Base-by-base conservation (phyloP, 2,797 vertebrate genomes). In the Semaprochilodus insignis region DNA sequence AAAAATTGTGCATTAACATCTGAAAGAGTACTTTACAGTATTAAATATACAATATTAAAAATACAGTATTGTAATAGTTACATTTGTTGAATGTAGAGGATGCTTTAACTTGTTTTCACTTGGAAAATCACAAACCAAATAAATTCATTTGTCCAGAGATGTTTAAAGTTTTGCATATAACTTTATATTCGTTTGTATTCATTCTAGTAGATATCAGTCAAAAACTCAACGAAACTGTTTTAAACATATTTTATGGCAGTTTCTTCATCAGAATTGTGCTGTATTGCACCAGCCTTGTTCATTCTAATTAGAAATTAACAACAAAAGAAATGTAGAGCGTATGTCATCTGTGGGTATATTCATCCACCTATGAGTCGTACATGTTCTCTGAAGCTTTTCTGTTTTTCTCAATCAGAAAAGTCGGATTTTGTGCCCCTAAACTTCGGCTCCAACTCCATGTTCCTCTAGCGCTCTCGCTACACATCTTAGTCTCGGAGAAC, bases 401-500 rank as follows among this genome's bases (percentile, higher is more conserved):
- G 44, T 48, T 10, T 60, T 70, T 23, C 59, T 66, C 59, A 71
- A 36, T 62, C 21, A 51, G 27, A 52, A 76, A 71, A 62, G 52
- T 74, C 48, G 6, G 51, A 54, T 54, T 48, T 55, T 3, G 25
- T 27, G 72, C 54, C 52, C 72, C 72, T 74, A 31, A 57, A 36
- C 51, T 57, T 74, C 11, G 8, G 36, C 25, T 65, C 31, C 62
- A 19, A 16, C 72, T 57, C 31, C 54, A n/a, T 34, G 51, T 21
- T 74, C 72, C 27, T 74, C 54, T 44, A 71, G 69, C 23, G n/a
- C 52, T 74, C 31, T 66, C 31, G 10, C 52, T 48, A 57, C 72
- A 57, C 54, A 71, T 65, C 19, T 34, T 23, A 44, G 65, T 75
- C 73, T 59, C 23, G 8, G 51, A 80, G 34, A 78, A 63, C 55